phyloP scores from a whole-genome alignment of 2,888 invertebrate genomes.

The Lottia gigantea region DNA sequence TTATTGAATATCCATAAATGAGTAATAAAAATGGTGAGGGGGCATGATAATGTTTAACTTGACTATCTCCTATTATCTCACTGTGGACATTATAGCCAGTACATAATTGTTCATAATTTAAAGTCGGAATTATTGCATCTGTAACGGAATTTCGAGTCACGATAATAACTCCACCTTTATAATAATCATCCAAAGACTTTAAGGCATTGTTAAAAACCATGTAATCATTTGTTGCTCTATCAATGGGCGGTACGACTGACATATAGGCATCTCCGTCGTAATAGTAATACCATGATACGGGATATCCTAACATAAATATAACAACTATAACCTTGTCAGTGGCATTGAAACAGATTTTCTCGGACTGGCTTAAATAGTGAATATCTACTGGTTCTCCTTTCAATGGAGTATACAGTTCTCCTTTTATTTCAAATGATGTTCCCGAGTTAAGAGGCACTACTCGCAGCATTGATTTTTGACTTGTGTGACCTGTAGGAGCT shows the following conservation, averaged over 20 bases:
- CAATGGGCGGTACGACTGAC: background rate
- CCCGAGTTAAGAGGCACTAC: background rate
- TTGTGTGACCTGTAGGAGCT: background rate
- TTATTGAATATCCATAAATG: too few relatives aligned
- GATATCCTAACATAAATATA: background rate
- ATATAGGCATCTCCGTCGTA: background rate
- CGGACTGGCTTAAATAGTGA: background rate
- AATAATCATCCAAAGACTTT: too few relatives aligned
- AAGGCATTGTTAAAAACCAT: background rate
- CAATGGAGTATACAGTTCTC: background rate
- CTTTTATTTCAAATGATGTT: background rate
- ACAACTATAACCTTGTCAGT: constrained; percentile 1
- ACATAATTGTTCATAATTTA: too few relatives aligned
- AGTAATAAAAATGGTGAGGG: too few relatives aligned
- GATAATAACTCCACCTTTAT: too few relatives aligned
- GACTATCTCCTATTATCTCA: too few relatives aligned
- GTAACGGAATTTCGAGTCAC: too few relatives aligned
- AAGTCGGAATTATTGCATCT: too few relatives aligned
- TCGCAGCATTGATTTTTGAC: background rate
- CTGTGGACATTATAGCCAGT: too few relatives aligned
- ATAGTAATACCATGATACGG: background rate
- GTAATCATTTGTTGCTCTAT: background rate
- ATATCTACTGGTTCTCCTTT: background rate
- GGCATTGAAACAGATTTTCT: background rate
- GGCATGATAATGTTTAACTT: too few relatives aligned